phyloP scores from a whole-genome alignment of 2,797 vertebrate genomes.

The Crypturellus tataupa region DNA sequence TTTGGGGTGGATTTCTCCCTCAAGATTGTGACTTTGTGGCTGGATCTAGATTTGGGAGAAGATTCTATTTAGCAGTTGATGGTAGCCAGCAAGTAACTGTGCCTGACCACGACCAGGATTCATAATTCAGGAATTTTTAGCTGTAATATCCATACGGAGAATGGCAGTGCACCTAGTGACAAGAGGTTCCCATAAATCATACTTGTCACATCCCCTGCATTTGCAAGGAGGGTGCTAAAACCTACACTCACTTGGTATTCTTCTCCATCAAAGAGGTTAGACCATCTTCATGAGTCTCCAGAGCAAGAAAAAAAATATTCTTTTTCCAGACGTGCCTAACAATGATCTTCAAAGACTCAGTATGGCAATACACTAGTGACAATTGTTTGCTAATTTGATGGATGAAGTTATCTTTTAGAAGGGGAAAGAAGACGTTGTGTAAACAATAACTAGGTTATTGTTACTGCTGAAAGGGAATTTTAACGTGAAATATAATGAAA shows the following conservation, averaged over 20 bases:
- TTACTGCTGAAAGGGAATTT: neutral
- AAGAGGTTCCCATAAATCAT: neutral
- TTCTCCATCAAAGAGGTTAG: neutral
- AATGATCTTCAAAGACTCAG: neutral
- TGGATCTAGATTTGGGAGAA: neutral
- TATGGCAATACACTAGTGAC: fast-evolving
- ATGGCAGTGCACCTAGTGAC: neutral
- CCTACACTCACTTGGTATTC: neutral
- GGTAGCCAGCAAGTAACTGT: neutral
- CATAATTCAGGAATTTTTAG: neutral
- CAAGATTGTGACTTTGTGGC: neutral
- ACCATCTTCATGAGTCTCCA: neutral
- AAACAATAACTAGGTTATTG: neutral
- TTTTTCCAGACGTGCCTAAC: neutral
- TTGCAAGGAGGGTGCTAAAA: neutral
- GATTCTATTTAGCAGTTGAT: fast-evolving
- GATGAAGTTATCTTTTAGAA: neutral
- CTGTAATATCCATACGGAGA: neutral
- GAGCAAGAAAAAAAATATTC: neutral
- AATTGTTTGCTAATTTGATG: neutral
- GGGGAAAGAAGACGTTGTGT: neutral
- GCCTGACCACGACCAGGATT: neutral
- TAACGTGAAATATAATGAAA: neutral
- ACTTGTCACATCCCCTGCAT: neutral
- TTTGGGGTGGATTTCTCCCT: neutral